Conservation (phyloP, 2,797 vertebrate genomes). For the Threskiornis aethiopicus region DNA sequence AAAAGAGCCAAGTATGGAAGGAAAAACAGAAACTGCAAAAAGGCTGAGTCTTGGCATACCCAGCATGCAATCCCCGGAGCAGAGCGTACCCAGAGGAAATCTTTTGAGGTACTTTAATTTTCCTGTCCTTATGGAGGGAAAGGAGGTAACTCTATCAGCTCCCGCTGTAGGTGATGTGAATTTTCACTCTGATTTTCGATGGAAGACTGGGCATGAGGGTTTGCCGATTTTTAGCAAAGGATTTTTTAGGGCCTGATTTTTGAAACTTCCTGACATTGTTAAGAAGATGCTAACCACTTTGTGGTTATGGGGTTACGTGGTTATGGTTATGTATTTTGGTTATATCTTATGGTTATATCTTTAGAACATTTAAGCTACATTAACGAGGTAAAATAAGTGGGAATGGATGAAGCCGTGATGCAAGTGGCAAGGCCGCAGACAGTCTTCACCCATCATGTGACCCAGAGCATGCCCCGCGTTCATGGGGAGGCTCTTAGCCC, state of each 20-base stretch:
- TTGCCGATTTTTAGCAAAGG: background rate
- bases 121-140: background rate
- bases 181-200: background rate
- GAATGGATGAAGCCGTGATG: background rate
- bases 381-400: background rate
- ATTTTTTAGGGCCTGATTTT: background rate
- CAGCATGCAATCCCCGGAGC: constrained; percentile 73
- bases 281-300: background rate
- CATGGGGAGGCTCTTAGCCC: background rate
- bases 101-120: constrained; percentile 83
- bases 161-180: background rate
- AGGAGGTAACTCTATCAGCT: background rate
- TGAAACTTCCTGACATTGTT: background rate
- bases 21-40: constrained; percentile 77
- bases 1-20: constrained; percentile 65
- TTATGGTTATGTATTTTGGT: too few species aligned
- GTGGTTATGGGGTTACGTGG: background rate
- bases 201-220: background rate
- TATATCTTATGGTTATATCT: background rate
- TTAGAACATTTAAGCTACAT: background rate
- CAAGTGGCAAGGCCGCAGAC: background rate
- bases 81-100: constrained; percentile 74
- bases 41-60: constrained; percentile 87
- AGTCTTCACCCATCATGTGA: background rate
- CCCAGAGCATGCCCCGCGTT: background rate